Evolutionary conservation across 2,113 vertebrate genomes (phyloP).

Genomic region (Otolemur garnettii): DNA sequence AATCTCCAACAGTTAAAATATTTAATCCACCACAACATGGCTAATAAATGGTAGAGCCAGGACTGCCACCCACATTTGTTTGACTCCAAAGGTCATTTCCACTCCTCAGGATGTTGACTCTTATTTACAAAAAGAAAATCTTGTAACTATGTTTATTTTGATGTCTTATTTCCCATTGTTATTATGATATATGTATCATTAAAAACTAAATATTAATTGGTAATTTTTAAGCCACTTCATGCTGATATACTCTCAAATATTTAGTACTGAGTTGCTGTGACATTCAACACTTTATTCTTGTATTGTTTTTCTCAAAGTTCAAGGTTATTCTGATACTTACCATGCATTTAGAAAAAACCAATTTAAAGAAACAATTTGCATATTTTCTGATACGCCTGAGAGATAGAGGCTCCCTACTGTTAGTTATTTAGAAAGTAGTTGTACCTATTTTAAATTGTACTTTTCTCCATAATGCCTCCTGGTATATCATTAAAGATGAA

Average conservation of each 20-base stretch:
- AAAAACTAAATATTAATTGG: conserved; percentile 47
- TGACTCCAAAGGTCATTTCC: not conserved
- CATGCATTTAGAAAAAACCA: conserved; percentile 64
- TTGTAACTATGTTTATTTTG: not conserved
- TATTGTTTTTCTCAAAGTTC: conserved; percentile 69
- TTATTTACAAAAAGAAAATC: not conserved
- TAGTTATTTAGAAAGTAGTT: conserved; percentile 66
- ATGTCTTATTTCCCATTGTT: not conserved
- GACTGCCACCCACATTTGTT: not conserved
- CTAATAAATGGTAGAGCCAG: not conserved
- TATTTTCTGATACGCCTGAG: conserved; percentile 67
- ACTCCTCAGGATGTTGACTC: not conserved
- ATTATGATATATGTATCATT: not conserved
- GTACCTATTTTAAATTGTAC: conserved; percentile 57
- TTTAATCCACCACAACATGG: not conserved
- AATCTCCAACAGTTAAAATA: not conserved
- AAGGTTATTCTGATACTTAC: conserved; percentile 74
- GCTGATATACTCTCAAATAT: not conserved
- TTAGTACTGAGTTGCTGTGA: conserved; percentile 63
- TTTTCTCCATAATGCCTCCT: conserved; percentile 58
- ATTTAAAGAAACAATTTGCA: conserved; percentile 70
- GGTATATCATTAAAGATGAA: conserved; percentile 61
- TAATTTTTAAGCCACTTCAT: not conserved
- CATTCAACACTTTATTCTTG: conserved; percentile 9
- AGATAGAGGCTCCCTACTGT: conserved; percentile 44